These are phyloP conservation scores for Neolamprologus kungweensis DNA, from an alignment of 2,113 vertebrate species.

Conservation along the genomic window DNA sequence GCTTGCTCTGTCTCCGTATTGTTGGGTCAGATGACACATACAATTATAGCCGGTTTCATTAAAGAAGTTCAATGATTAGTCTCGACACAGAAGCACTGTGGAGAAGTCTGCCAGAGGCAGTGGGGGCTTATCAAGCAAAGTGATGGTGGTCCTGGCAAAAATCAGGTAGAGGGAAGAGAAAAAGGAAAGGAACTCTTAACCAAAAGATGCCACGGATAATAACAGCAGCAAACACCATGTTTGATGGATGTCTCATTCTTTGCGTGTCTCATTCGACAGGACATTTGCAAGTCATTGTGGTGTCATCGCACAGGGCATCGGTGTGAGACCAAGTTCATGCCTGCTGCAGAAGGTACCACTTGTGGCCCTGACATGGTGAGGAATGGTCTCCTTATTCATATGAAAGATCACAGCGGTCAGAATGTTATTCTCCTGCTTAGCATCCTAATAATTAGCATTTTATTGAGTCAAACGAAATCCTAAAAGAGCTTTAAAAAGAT, in stretches of 20 bases:
- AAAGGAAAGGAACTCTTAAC: neutral
- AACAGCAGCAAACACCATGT: neutral
- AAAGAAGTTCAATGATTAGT: slow-evolving; percentile 38
- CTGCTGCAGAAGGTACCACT: slow-evolving; percentile 90
- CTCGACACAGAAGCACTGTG: slow-evolving; percentile 36
- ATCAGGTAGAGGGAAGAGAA: neutral
- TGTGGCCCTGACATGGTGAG: slow-evolving; percentile 94
- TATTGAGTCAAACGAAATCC: neutral
- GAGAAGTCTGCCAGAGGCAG: slow-evolving; percentile 2
- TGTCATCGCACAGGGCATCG: slow-evolving; percentile 90
- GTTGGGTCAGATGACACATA: slow-evolving; percentile 53
- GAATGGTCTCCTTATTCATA: neutral
- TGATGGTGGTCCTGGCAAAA: slow-evolving; percentile 34
- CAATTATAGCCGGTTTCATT: slow-evolving; percentile 53
- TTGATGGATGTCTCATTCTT: neutral
- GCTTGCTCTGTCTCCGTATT: slow-evolving; percentile 30
- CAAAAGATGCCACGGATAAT: neutral
- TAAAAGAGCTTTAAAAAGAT: neutral
- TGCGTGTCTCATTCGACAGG: slow-evolving; percentile 71
- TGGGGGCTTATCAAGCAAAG: neutral
- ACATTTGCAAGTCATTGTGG: slow-evolving; percentile 98
- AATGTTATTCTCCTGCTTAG: neutral
- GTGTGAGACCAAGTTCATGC: slow-evolving; percentile 99
- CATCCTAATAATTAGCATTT: neutral
- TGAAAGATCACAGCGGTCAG: neutral